Evolutionary conservation across 2,888 invertebrate genomes (phyloP).

Genomic region (Hyposoter dolosus): DNA sequence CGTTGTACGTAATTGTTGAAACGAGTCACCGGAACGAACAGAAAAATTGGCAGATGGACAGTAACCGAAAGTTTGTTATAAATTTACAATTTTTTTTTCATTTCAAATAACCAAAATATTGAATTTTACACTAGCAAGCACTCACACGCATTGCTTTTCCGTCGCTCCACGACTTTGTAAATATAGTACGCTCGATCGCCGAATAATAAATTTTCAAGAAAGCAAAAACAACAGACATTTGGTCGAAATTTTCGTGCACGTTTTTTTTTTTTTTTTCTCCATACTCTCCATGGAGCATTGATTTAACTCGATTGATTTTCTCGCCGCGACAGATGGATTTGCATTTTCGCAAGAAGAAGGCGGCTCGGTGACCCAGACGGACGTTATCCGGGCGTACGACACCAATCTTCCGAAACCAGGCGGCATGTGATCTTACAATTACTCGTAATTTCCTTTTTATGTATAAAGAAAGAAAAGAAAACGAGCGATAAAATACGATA

Average conservation of each 20-base stretch:
- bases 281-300: not conserved
- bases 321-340: constrained; percentile 92
- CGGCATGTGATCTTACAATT: constrained; percentile 87
- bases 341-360: constrained; percentile 99
- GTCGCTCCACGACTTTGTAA: constrained; percentile 62
- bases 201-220: constrained; percentile 1
- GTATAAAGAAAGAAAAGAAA: constrained; percentile 42
- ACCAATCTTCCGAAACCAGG: constrained; percentile 94
- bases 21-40: constrained; percentile 29
- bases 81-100: constrained; percentile 39
- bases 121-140: constrained; percentile 45
- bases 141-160: constrained; percentile 57
- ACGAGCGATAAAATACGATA: constrained; percentile 10
- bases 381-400: constrained; percentile 98
- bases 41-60: constrained; percentile 39
- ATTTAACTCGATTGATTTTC: not conserved
- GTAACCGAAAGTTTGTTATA: constrained; percentile 32
- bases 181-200: constrained; percentile 42
- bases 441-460: constrained; percentile 68
- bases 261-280: not conserved
- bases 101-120: constrained; percentile 14
- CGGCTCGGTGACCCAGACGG: constrained; percentile 96
- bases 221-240: not conserved
- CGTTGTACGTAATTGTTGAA: constrained; percentile 21
- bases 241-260: constrained; percentile 26